Evolutionary conservation across 2,888 invertebrate species (phyloP).

Genomic region (Hoplodrina ambigua): DNA sequence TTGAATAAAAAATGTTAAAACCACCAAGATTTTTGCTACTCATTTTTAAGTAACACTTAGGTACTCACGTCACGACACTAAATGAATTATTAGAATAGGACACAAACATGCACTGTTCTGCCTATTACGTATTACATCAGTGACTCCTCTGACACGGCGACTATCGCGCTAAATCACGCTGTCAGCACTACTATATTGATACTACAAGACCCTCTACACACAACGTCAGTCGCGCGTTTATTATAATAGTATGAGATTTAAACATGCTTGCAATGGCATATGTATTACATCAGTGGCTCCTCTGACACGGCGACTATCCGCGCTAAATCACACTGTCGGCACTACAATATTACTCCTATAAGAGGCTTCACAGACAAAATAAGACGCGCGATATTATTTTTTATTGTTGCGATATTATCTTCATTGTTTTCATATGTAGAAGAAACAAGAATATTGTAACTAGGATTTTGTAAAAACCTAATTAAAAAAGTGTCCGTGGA

Average conservation of each 20-base stretch:
- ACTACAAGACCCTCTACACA: conserved; percentile 27
- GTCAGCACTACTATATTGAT: conserved; percentile 50
- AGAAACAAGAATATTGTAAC: too few relatives aligned
- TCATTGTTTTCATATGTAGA: too few relatives aligned
- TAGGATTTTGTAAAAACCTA: too few relatives aligned
- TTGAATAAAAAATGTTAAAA: too few relatives aligned
- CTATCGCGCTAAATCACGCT: conserved; percentile 55
- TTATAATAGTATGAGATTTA: conserved; percentile 1
- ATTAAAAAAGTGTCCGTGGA: too few relatives aligned
- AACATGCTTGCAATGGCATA: background rate
- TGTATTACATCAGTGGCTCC: conserved; percentile 3
- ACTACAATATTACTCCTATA: background rate
- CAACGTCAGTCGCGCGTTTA: conserved; percentile 4
- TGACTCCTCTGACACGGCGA: conserved; percentile 36
- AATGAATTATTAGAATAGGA: conserved; percentile 2
- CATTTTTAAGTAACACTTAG: background rate
- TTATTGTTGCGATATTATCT: too few relatives aligned
- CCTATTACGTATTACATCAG: conserved; percentile 40
- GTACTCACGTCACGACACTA: background rate
- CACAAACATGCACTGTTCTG: conserved; percentile 12
- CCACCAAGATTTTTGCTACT: too few relatives aligned
- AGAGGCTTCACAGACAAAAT: background rate
- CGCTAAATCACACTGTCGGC: conserved; percentile 1
- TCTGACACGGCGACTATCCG: background rate
- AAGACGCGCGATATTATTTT: too few relatives aligned